Percentiles rank a stretch among this genome's conserved stretches.
phyloP scores from a whole-genome alignment of 2,797 vertebrate genomes.

The Cossypha dichroa region DNA sequence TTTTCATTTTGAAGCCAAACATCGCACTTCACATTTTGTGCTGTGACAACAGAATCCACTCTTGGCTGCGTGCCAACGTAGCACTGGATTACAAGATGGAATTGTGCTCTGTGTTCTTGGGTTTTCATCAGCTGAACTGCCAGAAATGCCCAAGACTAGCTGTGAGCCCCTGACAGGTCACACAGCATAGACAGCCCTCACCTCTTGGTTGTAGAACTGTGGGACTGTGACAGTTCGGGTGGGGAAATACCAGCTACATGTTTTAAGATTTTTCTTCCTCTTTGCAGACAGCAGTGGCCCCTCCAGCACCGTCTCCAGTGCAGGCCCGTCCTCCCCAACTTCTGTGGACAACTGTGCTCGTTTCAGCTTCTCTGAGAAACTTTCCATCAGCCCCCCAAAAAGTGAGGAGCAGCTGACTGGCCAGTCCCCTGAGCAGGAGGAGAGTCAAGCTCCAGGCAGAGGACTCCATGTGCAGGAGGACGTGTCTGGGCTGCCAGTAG shows the following conservation, averaged over 20 bases:
- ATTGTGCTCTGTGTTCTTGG: neutral
- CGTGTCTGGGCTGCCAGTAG: neutral
- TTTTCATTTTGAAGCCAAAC: neutral
- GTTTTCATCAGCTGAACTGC: neutral
- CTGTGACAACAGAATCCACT: neutral
- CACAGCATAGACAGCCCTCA: neutral
- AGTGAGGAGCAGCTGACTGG: slow-evolving; percentile 80
- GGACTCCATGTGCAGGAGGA: neutral
- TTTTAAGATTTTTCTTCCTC: slow-evolving; percentile 3
- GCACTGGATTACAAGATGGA: neutral
- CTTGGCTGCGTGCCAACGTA: neutral
- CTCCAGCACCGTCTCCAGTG: slow-evolving; percentile 94
- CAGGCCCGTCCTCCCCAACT: slow-evolving; percentile 92
- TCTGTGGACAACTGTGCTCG: slow-evolving; percentile 85
- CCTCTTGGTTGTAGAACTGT: neutral
- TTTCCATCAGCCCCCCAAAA: slow-evolving; percentile 80
- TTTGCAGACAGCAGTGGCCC: slow-evolving; percentile 96
- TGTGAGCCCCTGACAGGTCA: neutral
- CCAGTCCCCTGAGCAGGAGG: neutral
- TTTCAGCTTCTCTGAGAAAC: slow-evolving; percentile 91
- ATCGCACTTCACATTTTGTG: neutral
- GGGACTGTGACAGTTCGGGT: neutral
- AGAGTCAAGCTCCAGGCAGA: neutral
- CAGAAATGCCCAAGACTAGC: neutral
- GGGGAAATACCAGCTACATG: neutral